Conservation (phyloP, 2,113 vertebrate species). For the Burhinus oedicnemus region DNA sequence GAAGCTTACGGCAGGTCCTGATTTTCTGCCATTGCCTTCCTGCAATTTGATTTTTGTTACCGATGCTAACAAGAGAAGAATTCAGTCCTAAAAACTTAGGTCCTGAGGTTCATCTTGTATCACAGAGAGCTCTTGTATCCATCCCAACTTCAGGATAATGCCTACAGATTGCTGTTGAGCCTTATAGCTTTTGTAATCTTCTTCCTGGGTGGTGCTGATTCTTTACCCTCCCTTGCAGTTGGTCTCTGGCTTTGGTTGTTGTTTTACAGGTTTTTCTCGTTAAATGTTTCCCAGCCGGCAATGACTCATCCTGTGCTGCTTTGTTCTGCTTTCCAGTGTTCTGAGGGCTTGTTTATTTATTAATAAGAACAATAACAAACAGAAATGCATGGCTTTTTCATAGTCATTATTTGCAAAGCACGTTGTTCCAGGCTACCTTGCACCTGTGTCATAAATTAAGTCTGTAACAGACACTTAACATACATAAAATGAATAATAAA, state of each 20-base stretch:
- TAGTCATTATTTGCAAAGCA: background rate
- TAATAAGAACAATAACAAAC: background rate
- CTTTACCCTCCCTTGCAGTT: background rate
- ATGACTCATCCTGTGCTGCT: background rate
- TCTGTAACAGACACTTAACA: background rate
- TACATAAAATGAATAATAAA: background rate
- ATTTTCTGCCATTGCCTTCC: background rate
- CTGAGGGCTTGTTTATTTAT: slow-evolving; percentile 25
- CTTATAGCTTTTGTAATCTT: background rate
- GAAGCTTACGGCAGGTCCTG: background rate
- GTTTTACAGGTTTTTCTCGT: background rate
- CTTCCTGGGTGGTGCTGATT: background rate
- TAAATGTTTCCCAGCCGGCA: background rate
- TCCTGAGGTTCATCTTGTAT: background rate
- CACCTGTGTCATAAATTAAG: slow-evolving; percentile 10
- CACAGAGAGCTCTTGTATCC: background rate
- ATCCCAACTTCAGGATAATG: background rate
- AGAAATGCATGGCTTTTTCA: background rate
- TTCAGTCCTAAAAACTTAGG: background rate
- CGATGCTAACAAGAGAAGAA: background rate
- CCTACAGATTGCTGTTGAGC: background rate
- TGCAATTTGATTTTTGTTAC: background rate
- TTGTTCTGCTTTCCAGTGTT: background rate
- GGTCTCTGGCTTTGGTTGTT: background rate
- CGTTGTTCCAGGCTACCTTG: background rate